Conservation (phyloP, 2,888 invertebrate genomes). For the Sussaba pulchella region DNA sequence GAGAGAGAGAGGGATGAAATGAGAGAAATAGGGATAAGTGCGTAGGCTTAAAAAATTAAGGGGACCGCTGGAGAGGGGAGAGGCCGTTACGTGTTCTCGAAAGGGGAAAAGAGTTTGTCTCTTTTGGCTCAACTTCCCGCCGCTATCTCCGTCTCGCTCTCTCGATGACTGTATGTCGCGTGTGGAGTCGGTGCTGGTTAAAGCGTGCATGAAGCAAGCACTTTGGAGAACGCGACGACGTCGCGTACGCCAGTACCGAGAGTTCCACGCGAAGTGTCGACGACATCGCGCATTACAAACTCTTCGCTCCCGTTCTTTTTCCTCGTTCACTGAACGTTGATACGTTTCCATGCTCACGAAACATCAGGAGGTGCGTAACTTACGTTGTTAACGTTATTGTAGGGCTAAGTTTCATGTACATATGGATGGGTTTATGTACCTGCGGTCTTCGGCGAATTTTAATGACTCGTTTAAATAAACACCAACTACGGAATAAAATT, state of each 20-base stretch:
- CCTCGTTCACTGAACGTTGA: too few relatives aligned
- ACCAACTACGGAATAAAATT: too few relatives aligned
- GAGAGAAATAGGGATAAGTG: conserved; percentile 7
- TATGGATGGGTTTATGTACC: background rate
- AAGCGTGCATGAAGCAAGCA: conserved; percentile 14
- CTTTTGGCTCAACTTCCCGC: conserved; percentile 1
- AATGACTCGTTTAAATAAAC: background rate
- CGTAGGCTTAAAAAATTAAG: background rate
- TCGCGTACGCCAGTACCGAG: conserved; percentile 48
- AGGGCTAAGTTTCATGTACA: too few relatives aligned
- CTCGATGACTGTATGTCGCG: conserved; percentile 13
- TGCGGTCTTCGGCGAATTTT: background rate
- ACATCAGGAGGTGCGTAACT: conserved; percentile 56
- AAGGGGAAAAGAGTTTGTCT: conserved; percentile 35
- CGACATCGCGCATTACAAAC: conserved; percentile 31
- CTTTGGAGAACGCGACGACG: conserved; percentile 38
- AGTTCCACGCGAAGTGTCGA: conserved; percentile 57
- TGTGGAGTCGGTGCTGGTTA: conserved; percentile 55
- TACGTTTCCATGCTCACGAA: conserved; percentile 56
- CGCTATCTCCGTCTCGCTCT: conserved; percentile 33
- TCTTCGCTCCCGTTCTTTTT: conserved; percentile 9
- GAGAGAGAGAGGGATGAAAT: background rate
- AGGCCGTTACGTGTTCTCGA: conserved; percentile 34
- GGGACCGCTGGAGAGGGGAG: background rate
- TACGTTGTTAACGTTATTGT: conserved; percentile 9